Base-by-base conservation (phyloP, 2,113 vertebrate species). In the Platysternon megacephalum region DNA sequence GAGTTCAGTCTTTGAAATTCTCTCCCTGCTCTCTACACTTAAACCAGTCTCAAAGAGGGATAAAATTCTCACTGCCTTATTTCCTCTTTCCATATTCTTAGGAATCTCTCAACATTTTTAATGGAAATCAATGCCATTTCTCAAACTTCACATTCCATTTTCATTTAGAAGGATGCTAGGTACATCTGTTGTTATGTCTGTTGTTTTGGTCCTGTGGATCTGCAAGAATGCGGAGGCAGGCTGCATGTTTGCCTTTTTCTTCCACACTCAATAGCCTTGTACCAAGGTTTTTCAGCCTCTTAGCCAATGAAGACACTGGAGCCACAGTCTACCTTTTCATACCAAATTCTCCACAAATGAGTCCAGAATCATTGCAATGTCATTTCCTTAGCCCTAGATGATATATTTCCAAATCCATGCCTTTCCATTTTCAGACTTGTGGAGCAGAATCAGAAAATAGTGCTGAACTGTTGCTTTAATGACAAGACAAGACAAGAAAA, bases 291-390 rank as follows among this genome's bases (percentile, higher is more conserved):
- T n/a, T 35, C 61, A 65, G 32, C 61, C 16, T 65, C 16, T 16
- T 65, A 65, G 61, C 16, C 56, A 48, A 84, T 61, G 80, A 14
- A 0, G 0, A 4, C 21, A 28, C 35, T 86, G 0, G 0, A 88
- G n/a, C 44, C 21, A 49, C 26, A 32, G 42, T 92, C 80, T 84
- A 78, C 48, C 16, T 65, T 84, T 81, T 52, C 49, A 35, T 61
- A n/a, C n/a, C 39, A 49, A 55, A 72, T 61, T 61, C 17, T 87
- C 22, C 3, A 8, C 35, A 68, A 68, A 68, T n/a, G 17, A 68
- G 61, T 68, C 35, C 61, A n/a, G 16, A 68, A n/a, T 68, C 35
- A n/a, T 35, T 68, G 61, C 35, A 68, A 68, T 19, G 35, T n/a
- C 35, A 68, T 68, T 68, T 68, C 61, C 17, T 68, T 68, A 19